A percentile compares a stretch with the other conserved stretches of the same genome.
phyloP scores from a whole-genome alignment of 1,140 invertebrate genomes.

The Mizuhopecten yessoensis region DNA sequence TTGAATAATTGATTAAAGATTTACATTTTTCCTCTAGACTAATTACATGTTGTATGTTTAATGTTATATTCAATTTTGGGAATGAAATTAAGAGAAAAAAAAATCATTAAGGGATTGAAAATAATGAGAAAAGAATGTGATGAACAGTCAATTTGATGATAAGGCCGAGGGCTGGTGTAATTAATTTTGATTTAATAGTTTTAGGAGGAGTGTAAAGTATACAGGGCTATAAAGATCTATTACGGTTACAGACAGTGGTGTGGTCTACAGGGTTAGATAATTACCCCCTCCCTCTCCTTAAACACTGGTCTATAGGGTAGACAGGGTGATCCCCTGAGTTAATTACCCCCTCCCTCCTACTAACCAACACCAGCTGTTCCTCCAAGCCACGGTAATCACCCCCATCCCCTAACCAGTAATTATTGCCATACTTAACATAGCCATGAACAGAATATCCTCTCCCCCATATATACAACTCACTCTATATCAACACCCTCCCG shows the following conservation, averaged over 20 bases:
- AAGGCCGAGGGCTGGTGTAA: neutral
- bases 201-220: neutral
- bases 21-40: no score
- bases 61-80: no score
- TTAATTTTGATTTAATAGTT: neutral
- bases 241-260: neutral
- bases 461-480: no score
- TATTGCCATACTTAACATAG: constrained; percentile 2
- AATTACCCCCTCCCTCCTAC: neutral
- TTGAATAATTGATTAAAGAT: no score
- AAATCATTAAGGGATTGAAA: neutral
- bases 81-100: neutral
- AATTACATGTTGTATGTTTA: no score
- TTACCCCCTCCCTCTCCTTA: neutral
- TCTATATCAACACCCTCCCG: no score
- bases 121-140: neutral
- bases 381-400: neutral
- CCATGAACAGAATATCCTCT: neutral
- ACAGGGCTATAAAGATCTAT: neutral
- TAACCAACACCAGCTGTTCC: neutral
- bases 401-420: neutral
- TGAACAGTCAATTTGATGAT: neutral
- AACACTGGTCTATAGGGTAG: neutral
- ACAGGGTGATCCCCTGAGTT: neutral
- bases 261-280: neutral